Percentiles rank a stretch among this genome's conserved stretches.
Evolutionary conservation across 2,113 vertebrate species (phyloP).

Genomic region (Chlamydotis undulata): DNA sequence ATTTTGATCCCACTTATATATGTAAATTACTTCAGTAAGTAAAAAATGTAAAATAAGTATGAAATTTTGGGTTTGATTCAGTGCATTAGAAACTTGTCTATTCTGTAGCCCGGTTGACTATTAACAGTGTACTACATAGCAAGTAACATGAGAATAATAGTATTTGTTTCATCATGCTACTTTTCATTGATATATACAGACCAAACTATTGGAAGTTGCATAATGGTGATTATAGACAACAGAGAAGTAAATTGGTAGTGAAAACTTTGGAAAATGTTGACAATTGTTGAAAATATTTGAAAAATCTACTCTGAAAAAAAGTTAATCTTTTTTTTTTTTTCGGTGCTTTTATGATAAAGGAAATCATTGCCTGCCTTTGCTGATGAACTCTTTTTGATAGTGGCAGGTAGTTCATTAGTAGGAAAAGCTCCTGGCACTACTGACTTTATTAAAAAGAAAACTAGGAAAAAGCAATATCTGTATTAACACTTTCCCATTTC

Average conservation of each 20-base stretch:
- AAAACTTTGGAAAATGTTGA: not conserved
- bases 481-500: not conserved
- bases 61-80: not conserved
- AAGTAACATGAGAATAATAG: not conserved
- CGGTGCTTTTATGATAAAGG: not conserved
- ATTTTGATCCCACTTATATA: not conserved
- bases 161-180: not conserved
- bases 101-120: not conserved
- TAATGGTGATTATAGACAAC: not conserved
- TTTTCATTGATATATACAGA: not conserved
- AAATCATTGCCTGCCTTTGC: not conserved
- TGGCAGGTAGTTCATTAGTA: not conserved
- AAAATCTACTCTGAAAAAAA: not conserved
- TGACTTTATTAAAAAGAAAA: not conserved
- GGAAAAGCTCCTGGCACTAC: not conserved
- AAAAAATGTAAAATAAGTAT: not conserved
- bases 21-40: not conserved
- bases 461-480: not conserved
- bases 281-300: not conserved
- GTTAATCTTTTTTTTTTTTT: too few relatives aligned
- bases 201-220: not conserved
- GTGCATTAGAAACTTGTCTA: not conserved
- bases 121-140: not conserved
- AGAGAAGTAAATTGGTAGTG: not conserved
- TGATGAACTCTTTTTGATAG: not conserved